Base-by-base conservation (phyloP, 2,888 invertebrate species). In the Limnephilus lunatus region DNA sequence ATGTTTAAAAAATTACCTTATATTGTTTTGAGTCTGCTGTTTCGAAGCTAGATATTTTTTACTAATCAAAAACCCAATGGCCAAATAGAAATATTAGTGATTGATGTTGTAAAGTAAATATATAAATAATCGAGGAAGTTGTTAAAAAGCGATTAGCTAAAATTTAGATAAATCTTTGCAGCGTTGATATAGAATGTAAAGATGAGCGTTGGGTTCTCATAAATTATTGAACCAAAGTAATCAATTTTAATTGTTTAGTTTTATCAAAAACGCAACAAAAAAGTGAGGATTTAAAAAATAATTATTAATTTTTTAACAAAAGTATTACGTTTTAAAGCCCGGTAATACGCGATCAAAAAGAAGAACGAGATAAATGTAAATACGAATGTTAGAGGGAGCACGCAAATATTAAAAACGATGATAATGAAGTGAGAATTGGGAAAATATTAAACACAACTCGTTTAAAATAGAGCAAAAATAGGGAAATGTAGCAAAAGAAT, bases 81-180 rank as follows among this genome's bases (percentile, higher is more conserved):
- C 31, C 12, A 0, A 31, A 12, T 14, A 83, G 32, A 32, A 83
- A n/a, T 83, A 35, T 31, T 35, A 83, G 35, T 83, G 35, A 83
- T 83, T 35, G 83, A 83, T 83, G 83, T 83, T 32, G 83, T 15
- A 31, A 83, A 83, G 35, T 15, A 31, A 83, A n/a, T 83, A 83
- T 19, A 31, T 32, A 83, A 83, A 30, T 83, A 83, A 83, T 30
- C 25, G 19, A 68, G 53, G 53, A 68, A 68, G 53, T 68, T 68
- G 19, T 68, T 68, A 68, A 68, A 68, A 2, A 68, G 7, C 19
- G 53, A 68, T 68, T 68, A 68, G 25, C 19, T 25, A 68, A 68
- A 25, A 68, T 25, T 19, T 68, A 68, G 53, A 68, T 68, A 68
- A 68, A 68, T 68, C 53, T 25, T 68, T 19, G 14, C 19, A 68